Base-by-base conservation (phyloP, 2,888 invertebrate species). In the Cerastis rubricosa region DNA sequence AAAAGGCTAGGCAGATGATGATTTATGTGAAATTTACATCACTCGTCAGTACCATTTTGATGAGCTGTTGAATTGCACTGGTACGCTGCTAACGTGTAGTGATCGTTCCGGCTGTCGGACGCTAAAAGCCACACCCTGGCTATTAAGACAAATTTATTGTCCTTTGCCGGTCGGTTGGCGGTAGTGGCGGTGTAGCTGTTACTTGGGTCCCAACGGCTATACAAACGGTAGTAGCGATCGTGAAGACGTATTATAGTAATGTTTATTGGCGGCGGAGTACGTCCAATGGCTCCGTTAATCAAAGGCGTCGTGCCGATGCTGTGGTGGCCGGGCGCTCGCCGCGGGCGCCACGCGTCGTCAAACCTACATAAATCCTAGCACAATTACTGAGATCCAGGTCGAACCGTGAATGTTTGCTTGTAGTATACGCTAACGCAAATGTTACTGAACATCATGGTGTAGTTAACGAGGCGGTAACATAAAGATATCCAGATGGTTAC, bases 271-370 rank as follows among this genome's bases (percentile, higher is more conserved):
- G 86, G 86, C 76, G 80, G 83, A 83, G 83, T 73, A 61, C 81
- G 85, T 85, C 80, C 86, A 88, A 90, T 90, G 87, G 89, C 81
- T 79, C 80, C 86, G 89, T 90, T 90, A 88, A 90, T 90, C 91
- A 90, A 88, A 89, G 86, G 80, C 80, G 69, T 81, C 76, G 81
- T 71, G 81, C 76, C 80, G 84, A 69, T 78, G 79, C 72, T 77
- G 81, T 66, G 71, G 85, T 65, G 49, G 79, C 54, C 75, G 64
- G 63, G 54, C 51, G 75, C 35, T 57, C 17, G 78, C 83, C 85
- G 87, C 76, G 80, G 83, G 81, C 79, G 73, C 67, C 64, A 75
- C 86, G 84, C 85, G 69, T 78, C 85, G 84, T 72, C 77, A 83
- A 80, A 76, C 86, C 79, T 71, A 80, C 89, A 89, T 90, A 87